Conservation (phyloP, 2,113 vertebrate species). For the Mustela nigripes region DNA sequence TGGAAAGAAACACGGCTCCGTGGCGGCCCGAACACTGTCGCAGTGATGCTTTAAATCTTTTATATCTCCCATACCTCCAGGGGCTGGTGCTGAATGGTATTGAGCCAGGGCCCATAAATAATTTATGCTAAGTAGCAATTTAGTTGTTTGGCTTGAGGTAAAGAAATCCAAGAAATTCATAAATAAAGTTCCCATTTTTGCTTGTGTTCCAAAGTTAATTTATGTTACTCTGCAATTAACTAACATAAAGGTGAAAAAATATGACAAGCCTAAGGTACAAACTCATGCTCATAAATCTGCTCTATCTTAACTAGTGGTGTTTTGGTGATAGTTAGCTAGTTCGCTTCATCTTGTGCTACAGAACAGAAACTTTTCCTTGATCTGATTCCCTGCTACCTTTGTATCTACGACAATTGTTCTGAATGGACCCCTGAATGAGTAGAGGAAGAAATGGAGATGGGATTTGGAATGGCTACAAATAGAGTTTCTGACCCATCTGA, state of each 20-base stretch:
- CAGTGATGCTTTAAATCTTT: slow-evolving; percentile 93
- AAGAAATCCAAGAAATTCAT: slow-evolving; percentile 95
- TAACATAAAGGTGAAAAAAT: slow-evolving; percentile 92
- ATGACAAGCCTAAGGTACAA: slow-evolving; percentile 91
- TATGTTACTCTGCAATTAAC: slow-evolving; percentile 93
- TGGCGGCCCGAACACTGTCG: slow-evolving; percentile 90
- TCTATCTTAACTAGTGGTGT: slow-evolving; percentile 89
- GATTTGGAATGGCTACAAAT: background rate
- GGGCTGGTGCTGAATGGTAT: slow-evolving; percentile 94
- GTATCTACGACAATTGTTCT: slow-evolving; percentile 78
- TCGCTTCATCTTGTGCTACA: slow-evolving; percentile 47
- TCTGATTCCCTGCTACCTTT: slow-evolving; percentile 78
- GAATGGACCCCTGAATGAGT: slow-evolving; percentile 24
- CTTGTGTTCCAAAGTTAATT: slow-evolving; percentile 92
- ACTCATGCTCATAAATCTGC: slow-evolving; percentile 90
- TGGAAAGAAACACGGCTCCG: slow-evolving; percentile 92
- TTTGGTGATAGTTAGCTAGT: slow-evolving; percentile 86
- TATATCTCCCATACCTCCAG: slow-evolving; percentile 93
- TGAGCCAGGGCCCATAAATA: slow-evolving; percentile 97
- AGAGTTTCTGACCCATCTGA: background rate
- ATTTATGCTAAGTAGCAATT: slow-evolving; percentile 99
- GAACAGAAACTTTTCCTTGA: slow-evolving; percentile 78
- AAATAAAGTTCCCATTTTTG: slow-evolving; percentile 95
- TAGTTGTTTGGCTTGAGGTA: slow-evolving; percentile 97
- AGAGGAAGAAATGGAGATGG: slow-evolving; percentile 19